phyloP scores from a whole-genome alignment of 2,888 invertebrate species.

The Parnassius mnemosyne region DNA sequence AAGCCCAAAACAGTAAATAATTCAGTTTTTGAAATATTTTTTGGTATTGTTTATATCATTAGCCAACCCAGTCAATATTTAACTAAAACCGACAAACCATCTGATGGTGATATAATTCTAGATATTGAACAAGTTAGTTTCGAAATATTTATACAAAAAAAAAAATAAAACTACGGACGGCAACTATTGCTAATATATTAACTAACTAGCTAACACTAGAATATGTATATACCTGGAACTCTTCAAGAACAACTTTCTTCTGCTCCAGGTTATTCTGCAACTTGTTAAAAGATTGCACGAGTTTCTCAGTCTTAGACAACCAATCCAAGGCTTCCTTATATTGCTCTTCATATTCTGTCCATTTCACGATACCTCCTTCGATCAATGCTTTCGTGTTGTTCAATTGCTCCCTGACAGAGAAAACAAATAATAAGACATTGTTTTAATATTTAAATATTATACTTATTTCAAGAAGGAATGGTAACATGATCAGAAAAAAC shows the following conservation, averaged over 20 bases:
- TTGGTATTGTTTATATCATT: too few species aligned
- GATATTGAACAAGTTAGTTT: too few species aligned
- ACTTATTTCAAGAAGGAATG: background rate
- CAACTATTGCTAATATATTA: too few species aligned
- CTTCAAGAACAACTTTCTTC: constrained; percentile 94
- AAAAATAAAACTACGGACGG: too few species aligned
- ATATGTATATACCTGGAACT: constrained; percentile 83
- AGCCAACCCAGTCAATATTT: too few species aligned
- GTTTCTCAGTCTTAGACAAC: constrained; percentile 92
- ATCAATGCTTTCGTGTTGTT: constrained; percentile 89
- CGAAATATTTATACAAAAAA: too few species aligned
- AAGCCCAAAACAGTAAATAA: too few species aligned
- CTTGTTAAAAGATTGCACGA: constrained; percentile 94
- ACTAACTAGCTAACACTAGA: too few species aligned
- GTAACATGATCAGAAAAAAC: background rate
- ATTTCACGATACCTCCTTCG: constrained; percentile 94
- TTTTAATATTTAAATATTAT: background rate
- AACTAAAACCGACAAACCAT: too few species aligned
- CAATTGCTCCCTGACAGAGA: constrained; percentile 83
- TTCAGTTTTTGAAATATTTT: too few species aligned
- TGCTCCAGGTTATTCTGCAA: constrained; percentile 93
- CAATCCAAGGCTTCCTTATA: constrained; percentile 94
- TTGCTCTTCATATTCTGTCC: constrained; percentile 96
- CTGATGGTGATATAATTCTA: too few species aligned
- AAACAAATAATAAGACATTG: background rate